A percentile compares a stretch with the other conserved stretches of the same genome.
phyloP scores from a whole-genome alignment of 2,797 vertebrate genomes.

The Paratrypauchen microcephalus region DNA sequence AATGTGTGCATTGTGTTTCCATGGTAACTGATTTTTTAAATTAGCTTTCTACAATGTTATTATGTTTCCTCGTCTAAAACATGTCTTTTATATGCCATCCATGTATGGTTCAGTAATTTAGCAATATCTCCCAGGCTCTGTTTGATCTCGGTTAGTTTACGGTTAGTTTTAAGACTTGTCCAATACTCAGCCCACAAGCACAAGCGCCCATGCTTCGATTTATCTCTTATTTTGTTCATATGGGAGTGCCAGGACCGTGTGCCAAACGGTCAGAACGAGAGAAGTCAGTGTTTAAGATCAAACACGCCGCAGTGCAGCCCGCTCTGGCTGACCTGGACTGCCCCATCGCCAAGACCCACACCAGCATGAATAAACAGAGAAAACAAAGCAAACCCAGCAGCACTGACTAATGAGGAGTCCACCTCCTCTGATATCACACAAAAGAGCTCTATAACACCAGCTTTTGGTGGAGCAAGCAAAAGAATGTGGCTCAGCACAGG shows the following conservation, averaged over 20 bases:
- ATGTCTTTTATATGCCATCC: no score
- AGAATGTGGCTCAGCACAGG: background rate
- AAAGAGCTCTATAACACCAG: background rate
- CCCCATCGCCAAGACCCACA: background rate
- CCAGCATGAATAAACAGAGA: constrained; percentile 8
- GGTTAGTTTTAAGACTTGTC: no score
- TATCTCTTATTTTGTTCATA: constrained; percentile 2
- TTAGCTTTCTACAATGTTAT: no score
- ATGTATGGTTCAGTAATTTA: no score
- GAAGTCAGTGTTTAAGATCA: constrained; percentile 16
- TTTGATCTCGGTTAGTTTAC: no score
- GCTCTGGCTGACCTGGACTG: constrained; percentile 6
- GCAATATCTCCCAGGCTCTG: no score
- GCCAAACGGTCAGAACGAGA: constrained; percentile 18
- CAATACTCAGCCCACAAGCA: no score
- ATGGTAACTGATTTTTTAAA: no score
- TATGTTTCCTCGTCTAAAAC: no score
- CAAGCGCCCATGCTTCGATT: background rate
- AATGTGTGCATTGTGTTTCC: no score
- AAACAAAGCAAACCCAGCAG: constrained; percentile 10
- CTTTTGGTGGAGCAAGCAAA: background rate
- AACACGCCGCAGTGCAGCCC: constrained; percentile 13
- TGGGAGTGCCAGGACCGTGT: background rate
- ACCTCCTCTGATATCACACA: background rate
- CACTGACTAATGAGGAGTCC: background rate